phyloP scores from a whole-genome alignment of 2,113 vertebrate species.

The Turdus rufiventris region DNA sequence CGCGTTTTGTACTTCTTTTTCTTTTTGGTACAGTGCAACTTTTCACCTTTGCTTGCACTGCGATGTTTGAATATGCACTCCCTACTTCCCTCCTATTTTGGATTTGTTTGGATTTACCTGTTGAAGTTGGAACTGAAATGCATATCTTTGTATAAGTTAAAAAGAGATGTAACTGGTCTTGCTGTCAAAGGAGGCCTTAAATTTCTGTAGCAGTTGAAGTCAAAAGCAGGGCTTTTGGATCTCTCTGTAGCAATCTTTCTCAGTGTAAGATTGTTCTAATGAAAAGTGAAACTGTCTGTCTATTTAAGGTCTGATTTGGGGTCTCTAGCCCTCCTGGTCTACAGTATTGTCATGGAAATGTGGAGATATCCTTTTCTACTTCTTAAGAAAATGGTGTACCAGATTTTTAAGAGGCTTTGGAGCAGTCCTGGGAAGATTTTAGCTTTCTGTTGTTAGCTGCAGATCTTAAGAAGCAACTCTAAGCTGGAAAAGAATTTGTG shows the following conservation, averaged over 20 bases:
- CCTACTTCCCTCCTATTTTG: background rate
- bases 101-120: background rate
- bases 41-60: background rate
- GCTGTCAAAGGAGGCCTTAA: background rate
- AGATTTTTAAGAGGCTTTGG: background rate
- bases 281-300: background rate
- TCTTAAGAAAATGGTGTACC: background rate
- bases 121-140: background rate
- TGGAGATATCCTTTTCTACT: background rate
- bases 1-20: fast-evolving
- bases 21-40: background rate
- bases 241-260: background rate
- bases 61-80: background rate
- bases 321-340: background rate
- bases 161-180: background rate
- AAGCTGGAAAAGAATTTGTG: background rate
- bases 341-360: background rate
- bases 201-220: background rate
- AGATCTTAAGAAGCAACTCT: background rate
- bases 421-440: background rate
- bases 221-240: background rate
- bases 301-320: background rate
- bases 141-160: background rate
- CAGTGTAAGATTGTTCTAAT: background rate
- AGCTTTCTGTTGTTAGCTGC: background rate